Conservation (phyloP, 2,888 invertebrate genomes). For the Xanthostigma xanthostigma region DNA sequence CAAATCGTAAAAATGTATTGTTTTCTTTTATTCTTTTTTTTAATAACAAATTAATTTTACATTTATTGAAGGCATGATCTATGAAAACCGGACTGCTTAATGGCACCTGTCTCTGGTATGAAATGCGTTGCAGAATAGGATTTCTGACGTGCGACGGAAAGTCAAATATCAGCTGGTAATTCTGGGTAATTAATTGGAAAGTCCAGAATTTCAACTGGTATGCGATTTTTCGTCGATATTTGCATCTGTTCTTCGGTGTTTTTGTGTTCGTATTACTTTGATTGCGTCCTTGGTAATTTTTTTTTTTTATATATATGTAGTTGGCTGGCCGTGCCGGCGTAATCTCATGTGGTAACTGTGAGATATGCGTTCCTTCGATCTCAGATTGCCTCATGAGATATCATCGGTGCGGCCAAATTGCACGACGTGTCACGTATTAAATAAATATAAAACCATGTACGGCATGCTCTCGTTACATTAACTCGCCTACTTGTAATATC, state of each 20-base stretch:
- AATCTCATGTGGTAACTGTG: constrained; percentile 99
- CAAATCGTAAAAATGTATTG: too few relatives aligned
- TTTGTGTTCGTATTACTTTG: not conserved
- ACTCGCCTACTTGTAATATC: too few relatives aligned
- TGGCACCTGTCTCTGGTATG: too few relatives aligned
- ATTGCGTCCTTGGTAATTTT: not conserved
- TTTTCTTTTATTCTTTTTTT: too few relatives aligned
- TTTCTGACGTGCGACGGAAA: constrained; percentile 22
- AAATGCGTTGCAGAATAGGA: not conserved
- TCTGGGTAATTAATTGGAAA: constrained; percentile 52
- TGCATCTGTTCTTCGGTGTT: constrained; percentile 1
- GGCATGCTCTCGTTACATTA: too few relatives aligned
- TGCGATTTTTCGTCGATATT: constrained; percentile 32
- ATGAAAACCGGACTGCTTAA: too few relatives aligned
- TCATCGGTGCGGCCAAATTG: constrained; percentile 44
- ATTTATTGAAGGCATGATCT: too few relatives aligned
- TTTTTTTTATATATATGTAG: constrained; percentile 15
- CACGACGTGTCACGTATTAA: constrained; percentile 6
- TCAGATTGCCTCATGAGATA: constrained; percentile 83
- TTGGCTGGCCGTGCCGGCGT: constrained; percentile 45
- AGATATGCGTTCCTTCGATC: constrained; percentile 42
- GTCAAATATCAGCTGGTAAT: constrained; percentile 99
- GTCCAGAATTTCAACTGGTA: constrained; percentile 84
- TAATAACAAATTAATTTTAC: too few relatives aligned
- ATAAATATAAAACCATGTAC: too few relatives aligned